phyloP scores from a whole-genome alignment of 2,888 invertebrate genomes.

The Aporophyla nigra region DNA sequence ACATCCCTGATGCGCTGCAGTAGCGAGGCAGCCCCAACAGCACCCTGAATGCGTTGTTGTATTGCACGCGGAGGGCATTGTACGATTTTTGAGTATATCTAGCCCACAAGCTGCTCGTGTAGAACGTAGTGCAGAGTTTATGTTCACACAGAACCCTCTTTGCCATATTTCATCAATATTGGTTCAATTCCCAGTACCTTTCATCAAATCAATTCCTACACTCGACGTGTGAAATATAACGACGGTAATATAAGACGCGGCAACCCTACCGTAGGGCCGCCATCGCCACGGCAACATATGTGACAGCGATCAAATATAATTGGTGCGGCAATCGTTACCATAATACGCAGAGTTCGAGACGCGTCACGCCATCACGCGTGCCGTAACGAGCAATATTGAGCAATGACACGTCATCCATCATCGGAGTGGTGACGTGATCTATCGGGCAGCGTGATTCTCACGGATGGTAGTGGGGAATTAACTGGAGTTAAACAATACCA shows the following conservation, averaged over 20 bases:
- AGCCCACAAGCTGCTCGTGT: no score
- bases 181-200: neutral
- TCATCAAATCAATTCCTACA: neutral
- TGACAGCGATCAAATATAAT: conserved; percentile 73
- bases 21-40: no score
- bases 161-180: neutral
- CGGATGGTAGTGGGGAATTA: conserved; percentile 35
- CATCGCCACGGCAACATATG: conserved; percentile 51
- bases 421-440: conserved; percentile 56
- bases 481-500: conserved; percentile 21
- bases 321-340: conserved; percentile 64
- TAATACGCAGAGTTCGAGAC: conserved; percentile 35
- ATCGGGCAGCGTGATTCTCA: conserved; percentile 51
- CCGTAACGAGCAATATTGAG: conserved; percentile 61
- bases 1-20: no score
- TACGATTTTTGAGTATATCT: no score
- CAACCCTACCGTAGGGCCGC: conserved; percentile 48
- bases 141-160: no score
- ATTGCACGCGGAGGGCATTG: no score
- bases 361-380: conserved; percentile 36
- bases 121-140: no score
- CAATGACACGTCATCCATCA: conserved; percentile 64
- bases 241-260: conserved; percentile 9
- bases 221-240: neutral
- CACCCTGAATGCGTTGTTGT: no score